Evolutionary conservation across 2,888 invertebrate genomes (phyloP).

Genomic region (Agrochola macilenta): DNA sequence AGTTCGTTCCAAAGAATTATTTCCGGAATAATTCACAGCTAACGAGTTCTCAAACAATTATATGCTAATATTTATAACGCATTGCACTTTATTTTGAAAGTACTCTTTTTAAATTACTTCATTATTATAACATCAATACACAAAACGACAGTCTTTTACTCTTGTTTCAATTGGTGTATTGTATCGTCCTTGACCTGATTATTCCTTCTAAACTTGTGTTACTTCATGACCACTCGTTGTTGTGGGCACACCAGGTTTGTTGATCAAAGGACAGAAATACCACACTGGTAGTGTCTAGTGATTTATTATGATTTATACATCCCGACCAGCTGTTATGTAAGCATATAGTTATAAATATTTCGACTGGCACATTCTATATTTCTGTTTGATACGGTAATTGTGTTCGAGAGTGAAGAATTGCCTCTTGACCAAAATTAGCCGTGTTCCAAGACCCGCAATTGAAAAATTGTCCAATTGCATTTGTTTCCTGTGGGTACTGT

Average conservation of each 20-base stretch:
- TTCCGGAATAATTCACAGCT: constrained; percentile 85
- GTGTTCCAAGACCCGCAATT: constrained; percentile 83
- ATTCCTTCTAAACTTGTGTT: constrained; percentile 43
- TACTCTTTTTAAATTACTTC: constrained; percentile 54
- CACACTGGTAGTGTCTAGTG: constrained; percentile 49
- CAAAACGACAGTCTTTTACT: constrained; percentile 64
- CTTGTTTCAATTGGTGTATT: constrained; percentile 58
- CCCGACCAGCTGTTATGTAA: constrained; percentile 59
- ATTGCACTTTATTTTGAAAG: constrained; percentile 67
- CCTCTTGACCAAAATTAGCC: constrained; percentile 83
- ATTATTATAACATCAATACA: constrained; percentile 67
- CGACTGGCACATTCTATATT: constrained; percentile 63
- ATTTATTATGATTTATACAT: constrained; percentile 67
- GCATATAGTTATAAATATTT: constrained; percentile 59
- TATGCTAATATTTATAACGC: constrained; percentile 88
- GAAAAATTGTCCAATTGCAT: constrained; percentile 89
- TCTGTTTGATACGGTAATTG: constrained; percentile 68
- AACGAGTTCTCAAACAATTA: constrained; percentile 76
- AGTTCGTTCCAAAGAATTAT: constrained; percentile 85
- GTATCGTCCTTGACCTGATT: constrained; percentile 59
- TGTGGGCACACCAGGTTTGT: constrained; percentile 40
- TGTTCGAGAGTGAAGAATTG: constrained; percentile 76
- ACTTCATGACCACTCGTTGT: constrained; percentile 36
- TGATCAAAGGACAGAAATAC: constrained; percentile 65
- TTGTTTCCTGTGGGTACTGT: constrained; percentile 83